Evolutionary conservation across 53 echinoderm and acorn worm species (phyloP), one percentile per base, ranked within the genome.

Genomic region (Temnopleurus reevesii): DNA sequence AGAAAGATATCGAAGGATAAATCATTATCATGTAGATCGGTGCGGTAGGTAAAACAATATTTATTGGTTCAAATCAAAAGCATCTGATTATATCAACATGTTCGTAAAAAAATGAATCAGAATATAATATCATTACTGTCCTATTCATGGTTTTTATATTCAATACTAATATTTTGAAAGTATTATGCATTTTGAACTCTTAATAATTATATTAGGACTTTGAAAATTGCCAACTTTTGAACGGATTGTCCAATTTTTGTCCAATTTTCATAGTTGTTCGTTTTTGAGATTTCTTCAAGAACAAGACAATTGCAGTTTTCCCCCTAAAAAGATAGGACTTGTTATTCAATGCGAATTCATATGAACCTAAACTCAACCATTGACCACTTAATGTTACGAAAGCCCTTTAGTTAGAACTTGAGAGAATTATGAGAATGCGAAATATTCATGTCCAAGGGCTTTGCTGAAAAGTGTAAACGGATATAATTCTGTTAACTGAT

Each of bases 401-500:
- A 66, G 7, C 15, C 12, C 30, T 2, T 3, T 0, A 47, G 47
- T 47, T 47, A 12, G 9, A 12, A 9, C 47, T 47, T 47, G 47
- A n/a, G n/a, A n/a, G n/a, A n/a, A n/a, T n/a, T n/a, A n/a, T n/a
- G n/a, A n/a, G 21, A 12, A n/a, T 41, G 8, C 4, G 19, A 19
- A 18, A n/a, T 38, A 6, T 66, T 35, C 21, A n/a, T 38, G 38
- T 41, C n/a, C 38, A 38, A 1, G 13, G 10, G 66, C 66, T 66
- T 66, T 41, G 36, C 36, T 35, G 66, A n/a, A 66, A 66, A 66
- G 35, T 19, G 5, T 36, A 21, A 66, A 38, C 19, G 36, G 41
- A 66, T 21, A 66, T 66, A 66, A 41, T 66, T 66, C 41, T 19
- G 66, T 38, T 66, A 66, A 38, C 36, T 66, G 66, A 66, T 66